Conservation (phyloP, 53 echinoderm and acorn worm genomes). For the Patiria pectinifera region DNA sequence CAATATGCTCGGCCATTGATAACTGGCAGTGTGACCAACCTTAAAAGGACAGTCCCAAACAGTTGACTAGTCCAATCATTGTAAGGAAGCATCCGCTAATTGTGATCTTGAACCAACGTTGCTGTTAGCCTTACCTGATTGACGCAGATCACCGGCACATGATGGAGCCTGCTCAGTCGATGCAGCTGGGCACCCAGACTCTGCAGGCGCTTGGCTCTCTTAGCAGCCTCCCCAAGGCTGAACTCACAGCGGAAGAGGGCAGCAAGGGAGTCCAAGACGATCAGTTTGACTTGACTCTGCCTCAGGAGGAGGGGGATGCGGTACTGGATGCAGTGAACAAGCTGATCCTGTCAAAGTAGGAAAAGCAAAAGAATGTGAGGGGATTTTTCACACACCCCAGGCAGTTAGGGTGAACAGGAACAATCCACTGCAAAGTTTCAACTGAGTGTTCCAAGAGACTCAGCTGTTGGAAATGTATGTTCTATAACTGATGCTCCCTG, state of each 20-base stretch:
- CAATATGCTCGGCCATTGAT: too few species aligned
- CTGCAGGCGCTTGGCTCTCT: slow-evolving; percentile 86
- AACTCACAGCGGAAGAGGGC: slow-evolving; percentile 96
- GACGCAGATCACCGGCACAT: slow-evolving; percentile 88
- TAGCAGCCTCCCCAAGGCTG: slow-evolving; percentile 69
- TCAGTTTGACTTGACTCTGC: slow-evolving; percentile 80
- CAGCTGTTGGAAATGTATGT: not conserved
- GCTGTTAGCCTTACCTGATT: slow-evolving; percentile 77
- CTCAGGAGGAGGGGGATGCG: slow-evolving; percentile 87
- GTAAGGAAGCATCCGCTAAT: too few species aligned
- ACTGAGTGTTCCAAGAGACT: not conserved
- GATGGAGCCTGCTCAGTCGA: slow-evolving; percentile 70
- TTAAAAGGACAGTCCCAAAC: too few species aligned
- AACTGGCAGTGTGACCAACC: too few species aligned
- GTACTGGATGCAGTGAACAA: slow-evolving; percentile 88
- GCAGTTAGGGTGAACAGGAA: not conserved
- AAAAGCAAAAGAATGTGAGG: not conserved
- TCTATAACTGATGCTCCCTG: not conserved
- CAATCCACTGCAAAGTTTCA: not conserved
- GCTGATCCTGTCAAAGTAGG: slow-evolving; percentile 73
- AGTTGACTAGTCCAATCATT: too few species aligned
- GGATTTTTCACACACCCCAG: not conserved
- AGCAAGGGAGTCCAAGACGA: slow-evolving; percentile 93
- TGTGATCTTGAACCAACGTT: not conserved
- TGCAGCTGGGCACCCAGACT: slow-evolving; percentile 83